Evolutionary conservation across 2,113 vertebrate species (phyloP), one percentile per base, ranked within the genome.

Genomic region (Gopherus evgoodei): DNA sequence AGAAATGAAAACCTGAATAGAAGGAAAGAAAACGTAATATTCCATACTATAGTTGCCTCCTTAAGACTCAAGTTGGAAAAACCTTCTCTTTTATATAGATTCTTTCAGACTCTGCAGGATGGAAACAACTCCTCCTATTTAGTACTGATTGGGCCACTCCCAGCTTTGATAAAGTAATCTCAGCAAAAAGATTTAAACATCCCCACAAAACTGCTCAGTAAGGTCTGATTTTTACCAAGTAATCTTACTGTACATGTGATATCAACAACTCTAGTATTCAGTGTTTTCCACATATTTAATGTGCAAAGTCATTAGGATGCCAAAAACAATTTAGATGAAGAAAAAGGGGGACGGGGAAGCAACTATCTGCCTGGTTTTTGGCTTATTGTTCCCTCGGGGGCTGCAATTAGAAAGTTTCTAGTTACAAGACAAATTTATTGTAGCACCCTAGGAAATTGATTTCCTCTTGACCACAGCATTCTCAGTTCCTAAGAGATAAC

Each of bases 401-500:
- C 44, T 91, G 81, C 91, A 94, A 95, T 91, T 89, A 94, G 91
- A 93, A 97, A 93, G 91, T 94, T 96, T 94, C 84, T 90, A 91
- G 81, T 90, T 76, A 87, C 42, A 90, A 88, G 90, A 89, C 87
- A 92, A 91, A 96, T 88, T 97, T 87, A 86, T 86, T 62, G 75
- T n/a, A 84, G 89, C 89, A 94, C 79, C 83, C 59, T 86, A 5
- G 3, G 78, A 95, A 95, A 96, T 38, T 86, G 94, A 96, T 95
- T 96, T 91, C 91, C 88, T 10, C 19, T 88, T 95, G 90, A 93
- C 87, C 35, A 0, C 88, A 90, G 92, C 89, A 84, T 91, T 93
- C 84, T 93, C 93, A 96, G 94, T 44, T 97, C 79, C 90, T 94
- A 19, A 59, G 84, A 94, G 95, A 97, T 94, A 94, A 97, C 84